Percentiles rank a stretch among this genome's conserved stretches.
phyloP scores from a whole-genome alignment of 2,113 vertebrate species.

The Lontra canadensis region DNA sequence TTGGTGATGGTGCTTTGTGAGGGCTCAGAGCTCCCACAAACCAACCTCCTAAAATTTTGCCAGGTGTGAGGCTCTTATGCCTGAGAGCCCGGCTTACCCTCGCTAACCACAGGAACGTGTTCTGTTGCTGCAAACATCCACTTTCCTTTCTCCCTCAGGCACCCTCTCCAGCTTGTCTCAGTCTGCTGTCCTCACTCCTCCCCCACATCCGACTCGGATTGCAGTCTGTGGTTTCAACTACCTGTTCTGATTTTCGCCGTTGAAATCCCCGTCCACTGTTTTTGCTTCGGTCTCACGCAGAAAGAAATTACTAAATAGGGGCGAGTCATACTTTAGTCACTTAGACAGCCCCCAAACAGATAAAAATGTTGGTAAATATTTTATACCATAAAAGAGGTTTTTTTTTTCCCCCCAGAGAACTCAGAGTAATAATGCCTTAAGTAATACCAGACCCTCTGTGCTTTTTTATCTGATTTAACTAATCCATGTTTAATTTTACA shows the following conservation, averaged over 20 bases:
- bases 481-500: not conserved
- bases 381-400: not conserved
- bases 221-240: not conserved
- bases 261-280: not conserved
- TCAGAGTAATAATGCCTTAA: not conserved
- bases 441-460: not conserved
- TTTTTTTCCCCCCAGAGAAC: not conserved
- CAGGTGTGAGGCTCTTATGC: not conserved
- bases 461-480: not conserved
- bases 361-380: not conserved
- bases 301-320: not conserved
- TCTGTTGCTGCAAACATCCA: not conserved
- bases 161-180: not conserved
- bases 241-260: not conserved
- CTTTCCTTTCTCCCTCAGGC: not conserved
- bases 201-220: not conserved
- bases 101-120: constrained; percentile 42
- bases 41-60: not conserved
- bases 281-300: not conserved
- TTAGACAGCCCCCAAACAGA: not conserved
- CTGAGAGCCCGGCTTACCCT: not conserved
- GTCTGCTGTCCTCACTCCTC: not conserved
- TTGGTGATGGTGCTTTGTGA: not conserved
- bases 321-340: not conserved
- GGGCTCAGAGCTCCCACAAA: not conserved